Evolutionary conservation across 53 echinoderm and acorn worm genomes (phyloP), one percentile per base, ranked within the genome.

Genomic region (Zoroaster sp.): DNA sequence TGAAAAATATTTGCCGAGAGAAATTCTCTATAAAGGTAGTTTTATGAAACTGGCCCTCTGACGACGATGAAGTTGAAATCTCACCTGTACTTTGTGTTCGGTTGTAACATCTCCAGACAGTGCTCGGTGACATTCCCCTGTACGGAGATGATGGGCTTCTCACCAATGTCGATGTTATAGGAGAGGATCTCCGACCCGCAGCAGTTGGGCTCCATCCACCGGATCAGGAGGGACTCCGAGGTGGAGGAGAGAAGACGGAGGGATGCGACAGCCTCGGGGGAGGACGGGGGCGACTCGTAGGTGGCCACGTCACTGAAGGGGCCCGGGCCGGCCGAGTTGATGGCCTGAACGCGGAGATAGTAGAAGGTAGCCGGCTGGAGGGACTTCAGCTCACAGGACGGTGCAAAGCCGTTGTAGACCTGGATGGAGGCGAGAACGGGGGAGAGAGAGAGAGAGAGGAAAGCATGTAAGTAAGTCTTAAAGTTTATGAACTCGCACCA

Each of bases 1-100:
- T n/a, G n/a, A n/a, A n/a, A n/a, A n/a, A n/a, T n/a, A n/a, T n/a
- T n/a, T n/a, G n/a, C n/a, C n/a, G n/a, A n/a, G n/a, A n/a, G n/a
- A n/a, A n/a, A n/a, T n/a, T n/a, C n/a, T n/a, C n/a, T 78, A 9
- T 34, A 18, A 20, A 8, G 20, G 47, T 36, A 10, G 78, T n/a
- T 13, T 36, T 21, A 46, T n/a, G n/a, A n/a, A n/a, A n/a, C n/a
- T n/a, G n/a, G n/a, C n/a, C n/a, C n/a, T n/a, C n/a, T n/a, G n/a
- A n/a, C n/a, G n/a, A n/a, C n/a, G n/a, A n/a, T n/a, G n/a, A n/a
- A 1, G 17, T 83, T 4, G 3, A 7, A 39, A 38, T 49, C 96
- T 40, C 55, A 99, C 99, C 94, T 99, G 87, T 99, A 96, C 83
- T 96, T 99, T 51, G 96, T 96, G 89, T 99, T 96, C n/a, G 99